phyloP scores from a whole-genome alignment of 2,888 invertebrate genomes.

The Cyaniris semiargus region DNA sequence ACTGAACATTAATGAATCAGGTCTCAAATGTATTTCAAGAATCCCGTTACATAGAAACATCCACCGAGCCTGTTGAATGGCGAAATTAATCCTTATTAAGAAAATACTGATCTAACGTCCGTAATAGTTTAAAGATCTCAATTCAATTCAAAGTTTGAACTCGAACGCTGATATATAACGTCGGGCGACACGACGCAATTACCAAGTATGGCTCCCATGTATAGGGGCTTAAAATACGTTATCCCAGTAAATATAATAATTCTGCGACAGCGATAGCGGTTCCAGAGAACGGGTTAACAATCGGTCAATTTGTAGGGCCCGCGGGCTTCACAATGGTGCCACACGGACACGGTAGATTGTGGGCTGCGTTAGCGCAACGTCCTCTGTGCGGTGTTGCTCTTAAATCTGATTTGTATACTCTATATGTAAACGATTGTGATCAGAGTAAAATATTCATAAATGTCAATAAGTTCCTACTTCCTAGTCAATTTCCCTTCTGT shows the following conservation, averaged over 20 bases:
- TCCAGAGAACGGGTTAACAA: conserved; percentile 72
- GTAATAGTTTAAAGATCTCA: conserved; percentile 40
- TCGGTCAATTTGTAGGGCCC: conserved; percentile 77
- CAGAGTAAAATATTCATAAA: background rate
- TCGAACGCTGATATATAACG: conserved; percentile 38
- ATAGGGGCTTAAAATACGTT: conserved; percentile 52
- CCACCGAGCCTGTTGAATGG: conserved; percentile 24
- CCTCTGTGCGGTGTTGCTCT: background rate
- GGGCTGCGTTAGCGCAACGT: background rate
- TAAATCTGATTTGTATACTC: background rate
- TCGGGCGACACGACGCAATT: conserved; percentile 39
- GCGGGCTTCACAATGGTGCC: conserved; percentile 66
- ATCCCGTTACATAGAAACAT: conserved; percentile 21
- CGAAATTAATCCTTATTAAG: conserved; percentile 27
- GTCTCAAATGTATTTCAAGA: conserved; percentile 11
- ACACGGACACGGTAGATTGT: background rate
- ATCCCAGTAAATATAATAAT: conserved; percentile 67
- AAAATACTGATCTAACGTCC: conserved; percentile 35
- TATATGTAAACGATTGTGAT: background rate
- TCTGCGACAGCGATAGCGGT: conserved; percentile 70
- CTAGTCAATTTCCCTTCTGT: background rate
- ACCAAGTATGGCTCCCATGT: conserved; percentile 42
- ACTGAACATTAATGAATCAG: background rate
- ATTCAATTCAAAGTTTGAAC: conserved; percentile 43
- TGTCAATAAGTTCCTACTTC: background rate